Percentiles rank a stretch among this genome's conserved stretches.
Conservation (phyloP, 1,140 invertebrate genomes). For the Belonocnema kinseyi region DNA sequence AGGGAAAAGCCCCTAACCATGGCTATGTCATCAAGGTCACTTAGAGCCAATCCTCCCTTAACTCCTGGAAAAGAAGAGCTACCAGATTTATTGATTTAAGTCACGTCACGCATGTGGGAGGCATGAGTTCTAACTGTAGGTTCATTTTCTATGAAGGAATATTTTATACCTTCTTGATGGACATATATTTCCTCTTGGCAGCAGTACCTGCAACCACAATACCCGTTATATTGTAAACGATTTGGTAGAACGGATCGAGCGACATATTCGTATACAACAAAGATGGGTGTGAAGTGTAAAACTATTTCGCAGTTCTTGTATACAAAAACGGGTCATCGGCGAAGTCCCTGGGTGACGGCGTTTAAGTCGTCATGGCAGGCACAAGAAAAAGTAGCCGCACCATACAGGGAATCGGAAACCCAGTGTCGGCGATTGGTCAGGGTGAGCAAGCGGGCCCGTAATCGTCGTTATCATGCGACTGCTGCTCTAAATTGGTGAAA, state of each 20-base stretch:
- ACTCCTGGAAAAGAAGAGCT: conserved; percentile 35
- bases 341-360: too few species aligned
- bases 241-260: conserved; percentile 13
- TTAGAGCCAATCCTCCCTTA: conserved; percentile 33
- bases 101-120: conserved; percentile 39
- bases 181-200: conserved; percentile 39
- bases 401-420: too few species aligned
- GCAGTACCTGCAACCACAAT: conserved; percentile 44
- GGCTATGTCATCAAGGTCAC: conserved; percentile 31
- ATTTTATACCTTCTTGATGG: conserved; percentile 27
- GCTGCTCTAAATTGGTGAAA: too few species aligned
- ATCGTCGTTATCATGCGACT: too few species aligned
- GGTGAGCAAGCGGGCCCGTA: too few species aligned
- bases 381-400: too few species aligned
- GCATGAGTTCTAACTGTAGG: conserved; percentile 36
- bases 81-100: conserved; percentile 2
- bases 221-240: background rate
- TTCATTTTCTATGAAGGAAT: conserved; percentile 29
- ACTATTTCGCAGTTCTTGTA: background rate
- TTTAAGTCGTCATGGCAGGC: too few species aligned
- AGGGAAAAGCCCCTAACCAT: conserved; percentile 40
- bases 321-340: too few species aligned
- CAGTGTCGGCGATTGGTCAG: too few species aligned
- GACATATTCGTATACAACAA: conserved; percentile 34
- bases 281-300: conserved; percentile 25